Base-by-base conservation (phyloP, 2,888 invertebrate species). In the Synanthedon tipuliformis region DNA sequence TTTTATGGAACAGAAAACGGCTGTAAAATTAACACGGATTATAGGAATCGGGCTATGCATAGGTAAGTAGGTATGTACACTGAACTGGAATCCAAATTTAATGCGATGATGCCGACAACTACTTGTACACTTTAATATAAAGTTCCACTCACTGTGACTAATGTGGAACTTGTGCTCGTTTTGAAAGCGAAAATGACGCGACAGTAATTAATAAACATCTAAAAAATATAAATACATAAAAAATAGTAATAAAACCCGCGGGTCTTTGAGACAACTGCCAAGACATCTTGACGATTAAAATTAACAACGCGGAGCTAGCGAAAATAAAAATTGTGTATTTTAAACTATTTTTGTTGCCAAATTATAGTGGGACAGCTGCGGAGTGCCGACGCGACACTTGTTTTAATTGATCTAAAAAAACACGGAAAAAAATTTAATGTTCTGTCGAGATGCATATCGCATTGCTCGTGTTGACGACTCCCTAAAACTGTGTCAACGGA, bases 251-350 rank as follows among this genome's bases (percentile, higher is more conserved):
- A 84, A 83, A 83, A 72, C 65, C 71, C 72, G 71, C 71, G 71
- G 73, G 65, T 64, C 81, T 81, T 82, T 82, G 81, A 78, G 71
- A 74, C 76, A 77, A 74, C 77, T 85, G 86, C 86, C 85, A 86
- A 86, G 81, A 81, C 65, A 72, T 80, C 71, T 72, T 75, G 75
- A 76, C 72, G 81, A 85, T 84, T 80, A 81, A 81, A 84, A 83
- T 82, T 78, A 79, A 81, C 73, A 76, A 68, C 73, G 60, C 63
- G 62, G 60, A 63, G 70, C 66, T 56, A 61, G 71, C 68, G 63
- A 75, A 81, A 81, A 83, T 79, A 81, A 81, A 81, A 78, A 68
- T 73, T 61, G 63, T 72, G 71, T 72, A 81, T 79, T 77, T 66
- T 69, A 77, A 78, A 76, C 68, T 71, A 73, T 81, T 77, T 34